Evolutionary conservation across 2,797 vertebrate species (phyloP).

Genomic region (Acrossocheilus wenchowensis): DNA sequence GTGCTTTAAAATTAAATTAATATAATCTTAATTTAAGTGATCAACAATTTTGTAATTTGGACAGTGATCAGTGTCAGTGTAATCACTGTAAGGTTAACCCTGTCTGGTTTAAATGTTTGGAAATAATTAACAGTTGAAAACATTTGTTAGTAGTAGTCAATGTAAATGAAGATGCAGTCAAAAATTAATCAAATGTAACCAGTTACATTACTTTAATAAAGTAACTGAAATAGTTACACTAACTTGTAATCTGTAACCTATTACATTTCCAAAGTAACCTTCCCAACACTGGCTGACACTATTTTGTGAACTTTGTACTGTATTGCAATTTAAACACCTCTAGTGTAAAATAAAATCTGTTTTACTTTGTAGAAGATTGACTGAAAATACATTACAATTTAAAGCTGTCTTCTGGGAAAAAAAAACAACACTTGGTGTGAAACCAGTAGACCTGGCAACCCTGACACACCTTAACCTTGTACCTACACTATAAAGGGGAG

Average conservation of each 20-base stretch:
- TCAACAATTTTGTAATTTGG: neutral
- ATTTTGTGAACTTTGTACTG: neutral
- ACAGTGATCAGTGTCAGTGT: neutral
- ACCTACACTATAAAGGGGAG: neutral
- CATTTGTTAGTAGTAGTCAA: neutral
- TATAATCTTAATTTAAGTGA: neutral
- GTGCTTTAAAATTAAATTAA: neutral
- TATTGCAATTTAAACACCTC: neutral
- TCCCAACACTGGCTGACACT: neutral
- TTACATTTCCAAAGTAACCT: neutral
- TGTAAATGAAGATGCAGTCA: neutral
- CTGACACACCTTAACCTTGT: constrained; percentile 17
- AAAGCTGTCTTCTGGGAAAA: neutral
- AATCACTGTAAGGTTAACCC: neutral
- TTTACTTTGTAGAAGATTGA: neutral
- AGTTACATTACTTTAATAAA: no score
- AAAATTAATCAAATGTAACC: neutral
- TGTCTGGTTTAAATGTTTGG: neutral
- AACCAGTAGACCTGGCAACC: neutral
- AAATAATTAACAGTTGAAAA: neutral
- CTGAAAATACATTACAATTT: neutral
- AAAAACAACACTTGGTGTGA: neutral
- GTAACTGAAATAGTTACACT: neutral
- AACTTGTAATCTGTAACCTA: neutral
- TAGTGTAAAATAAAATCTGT: neutral